Conservation (phyloP, 2,888 invertebrate genomes). For the Bruchidius siliquastri region DNA sequence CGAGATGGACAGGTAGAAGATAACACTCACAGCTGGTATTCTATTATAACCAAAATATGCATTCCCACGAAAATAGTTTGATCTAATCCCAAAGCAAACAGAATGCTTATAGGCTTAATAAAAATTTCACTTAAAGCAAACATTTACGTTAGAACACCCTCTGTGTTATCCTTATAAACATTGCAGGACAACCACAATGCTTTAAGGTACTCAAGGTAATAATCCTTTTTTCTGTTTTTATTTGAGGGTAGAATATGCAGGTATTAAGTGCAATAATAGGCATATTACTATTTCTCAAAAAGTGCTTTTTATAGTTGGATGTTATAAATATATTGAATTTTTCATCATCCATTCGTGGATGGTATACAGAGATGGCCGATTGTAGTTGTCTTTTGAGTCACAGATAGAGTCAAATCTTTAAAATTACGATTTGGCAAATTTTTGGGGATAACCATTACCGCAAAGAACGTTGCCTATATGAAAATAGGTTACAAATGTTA, state of each 20-base stretch:
- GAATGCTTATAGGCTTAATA: not conserved
- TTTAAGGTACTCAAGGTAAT: not conserved
- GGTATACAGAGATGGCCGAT: too few relatives aligned
- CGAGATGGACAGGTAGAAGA: not conserved
- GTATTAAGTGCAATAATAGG: too few relatives aligned
- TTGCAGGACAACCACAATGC: not conserved
- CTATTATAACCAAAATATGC: slow-evolving; percentile 17
- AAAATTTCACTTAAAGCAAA: not conserved
- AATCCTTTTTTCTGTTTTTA: not conserved
- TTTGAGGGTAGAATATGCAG: not conserved
- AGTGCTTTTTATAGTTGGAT: too few relatives aligned
- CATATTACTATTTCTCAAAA: too few relatives aligned
- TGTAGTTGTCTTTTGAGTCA: too few relatives aligned
- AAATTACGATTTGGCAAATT: too few relatives aligned
- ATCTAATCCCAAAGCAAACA: not conserved
- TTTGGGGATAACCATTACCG: too few relatives aligned
- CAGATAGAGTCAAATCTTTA: too few relatives aligned
- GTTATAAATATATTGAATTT: too few relatives aligned
- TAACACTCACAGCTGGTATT: slow-evolving; percentile 20
- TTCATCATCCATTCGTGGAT: too few relatives aligned
- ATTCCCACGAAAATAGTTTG: slow-evolving; percentile 23
- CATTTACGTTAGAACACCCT: not conserved
- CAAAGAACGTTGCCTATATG: too few relatives aligned
- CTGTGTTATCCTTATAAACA: not conserved
- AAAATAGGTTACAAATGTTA: too few relatives aligned